Conservation (phyloP, 2,888 invertebrate genomes). For the Spodoptera littoralis region DNA sequence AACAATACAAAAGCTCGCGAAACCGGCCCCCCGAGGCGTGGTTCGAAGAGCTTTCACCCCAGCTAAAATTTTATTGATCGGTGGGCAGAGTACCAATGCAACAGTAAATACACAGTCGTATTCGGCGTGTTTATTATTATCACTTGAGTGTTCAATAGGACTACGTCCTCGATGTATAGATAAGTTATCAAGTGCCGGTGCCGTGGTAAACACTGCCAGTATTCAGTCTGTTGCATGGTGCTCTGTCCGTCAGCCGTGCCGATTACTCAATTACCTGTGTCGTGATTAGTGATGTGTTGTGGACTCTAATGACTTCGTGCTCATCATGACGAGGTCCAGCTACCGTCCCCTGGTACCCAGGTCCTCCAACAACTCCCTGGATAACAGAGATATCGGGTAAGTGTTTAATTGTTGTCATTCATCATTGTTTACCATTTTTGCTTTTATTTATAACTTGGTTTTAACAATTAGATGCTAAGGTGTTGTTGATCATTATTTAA, state of each 20-base stretch:
- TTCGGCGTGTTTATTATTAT: constrained; percentile 65
- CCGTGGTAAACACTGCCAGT: constrained; percentile 64
- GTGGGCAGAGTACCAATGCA: constrained; percentile 59
- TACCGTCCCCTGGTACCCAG: constrained; percentile 83
- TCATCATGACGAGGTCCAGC: constrained; percentile 82
- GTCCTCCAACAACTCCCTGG: constrained; percentile 79
- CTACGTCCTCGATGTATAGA: constrained; percentile 67
- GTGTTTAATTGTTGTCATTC: constrained; percentile 47
- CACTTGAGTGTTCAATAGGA: constrained; percentile 47
- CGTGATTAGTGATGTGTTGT: constrained; percentile 55
- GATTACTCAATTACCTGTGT: constrained; percentile 65
- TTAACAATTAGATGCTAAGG: background rate
- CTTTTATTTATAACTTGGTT: background rate
- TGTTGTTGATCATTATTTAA: no score
- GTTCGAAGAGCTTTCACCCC: constrained; percentile 80
- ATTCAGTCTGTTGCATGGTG: constrained; percentile 73
- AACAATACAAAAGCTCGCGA: constrained; percentile 63
- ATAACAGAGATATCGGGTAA: constrained; percentile 80
- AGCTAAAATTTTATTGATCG: constrained; percentile 80
- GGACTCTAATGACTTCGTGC: constrained; percentile 40
- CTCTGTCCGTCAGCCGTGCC: constrained; percentile 69
- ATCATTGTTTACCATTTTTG: constrained; percentile 1
- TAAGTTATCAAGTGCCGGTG: constrained; percentile 66
- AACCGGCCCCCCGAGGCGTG: constrained; percentile 76
- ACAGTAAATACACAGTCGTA: constrained; percentile 72